Conservation (phyloP, 2,113 vertebrate species). For the Burhinus oedicnemus region DNA sequence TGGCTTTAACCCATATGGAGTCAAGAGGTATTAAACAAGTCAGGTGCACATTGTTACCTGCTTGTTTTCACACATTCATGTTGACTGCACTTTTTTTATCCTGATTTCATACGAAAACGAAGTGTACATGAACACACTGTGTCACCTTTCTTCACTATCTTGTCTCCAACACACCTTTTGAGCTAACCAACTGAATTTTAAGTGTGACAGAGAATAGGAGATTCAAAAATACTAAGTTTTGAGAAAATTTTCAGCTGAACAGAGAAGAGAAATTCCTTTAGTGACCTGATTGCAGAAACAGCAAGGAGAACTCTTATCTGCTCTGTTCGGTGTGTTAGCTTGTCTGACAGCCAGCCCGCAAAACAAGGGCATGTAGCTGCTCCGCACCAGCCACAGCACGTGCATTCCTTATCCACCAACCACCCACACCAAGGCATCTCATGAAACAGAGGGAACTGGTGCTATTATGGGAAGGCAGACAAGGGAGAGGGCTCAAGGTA, state of each 20-base stretch:
- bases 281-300: not conserved
- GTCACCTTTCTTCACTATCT: not conserved
- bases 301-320: not conserved
- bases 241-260: not conserved
- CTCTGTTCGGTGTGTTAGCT: not conserved
- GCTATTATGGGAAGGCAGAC: not conserved
- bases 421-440: not conserved
- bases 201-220: not conserved
- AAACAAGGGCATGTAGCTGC: not conserved
- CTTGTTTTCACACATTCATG: conserved; percentile 78
- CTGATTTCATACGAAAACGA: not conserved
- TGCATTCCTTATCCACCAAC: not conserved
- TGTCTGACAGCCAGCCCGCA: not conserved
- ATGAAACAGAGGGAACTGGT: not conserved
- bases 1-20: conserved; percentile 81
- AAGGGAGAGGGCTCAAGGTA: not conserved
- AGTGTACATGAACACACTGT: not conserved
- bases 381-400: not conserved
- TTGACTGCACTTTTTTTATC: conserved; percentile 23
- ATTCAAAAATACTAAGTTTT: not conserved
- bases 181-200: not conserved
- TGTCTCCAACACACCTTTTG: not conserved
- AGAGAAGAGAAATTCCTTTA: not conserved
- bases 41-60: conserved; percentile 77
- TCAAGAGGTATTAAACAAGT: conserved; percentile 78